Percentiles rank a stretch among this genome's conserved stretches.
Conservation (phyloP, 2,797 vertebrate species). For the Thunnus albacares region DNA sequence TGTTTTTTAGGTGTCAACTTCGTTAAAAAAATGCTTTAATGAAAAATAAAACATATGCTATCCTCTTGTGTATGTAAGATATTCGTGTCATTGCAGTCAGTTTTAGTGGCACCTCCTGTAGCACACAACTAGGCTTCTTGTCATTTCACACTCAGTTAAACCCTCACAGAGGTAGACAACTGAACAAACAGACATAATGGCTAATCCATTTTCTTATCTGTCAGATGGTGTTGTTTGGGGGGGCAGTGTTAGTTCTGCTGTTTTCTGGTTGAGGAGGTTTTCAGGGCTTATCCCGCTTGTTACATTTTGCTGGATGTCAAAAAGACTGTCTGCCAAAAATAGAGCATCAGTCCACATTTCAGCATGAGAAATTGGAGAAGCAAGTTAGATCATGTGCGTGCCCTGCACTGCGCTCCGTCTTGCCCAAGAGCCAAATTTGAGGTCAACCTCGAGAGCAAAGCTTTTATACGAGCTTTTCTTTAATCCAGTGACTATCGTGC, state of each 20-base stretch:
- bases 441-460: conserved; percentile 68
- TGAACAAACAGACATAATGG: conserved; percentile 64
- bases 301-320: conserved; percentile 70
- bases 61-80: conserved; percentile 14
- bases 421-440: conserved; percentile 61
- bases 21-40: not conserved
- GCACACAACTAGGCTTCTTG: conserved; percentile 23
- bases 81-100: conserved; percentile 31
- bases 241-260: conserved; percentile 28
- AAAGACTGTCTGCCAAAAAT: conserved; percentile 69
- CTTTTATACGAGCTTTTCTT: conserved; percentile 54
- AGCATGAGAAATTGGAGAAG: conserved; percentile 70
- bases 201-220: conserved; percentile 72
- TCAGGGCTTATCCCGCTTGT: conserved; percentile 50
- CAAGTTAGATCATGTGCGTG: conserved; percentile 61
- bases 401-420: conserved; percentile 31
- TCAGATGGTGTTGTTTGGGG: conserved; percentile 61
- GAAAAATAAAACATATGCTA: not conserved
- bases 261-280: conserved; percentile 63
- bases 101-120: conserved; percentile 37
- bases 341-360: conserved; percentile 71
- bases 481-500: conserved; percentile 54
- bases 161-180: conserved; percentile 47
- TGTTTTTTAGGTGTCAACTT: not conserved
- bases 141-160: conserved; percentile 61